Evolutionary conservation across 2,113 vertebrate genomes (phyloP).

Genomic region (Atrichornis clamosus): DNA sequence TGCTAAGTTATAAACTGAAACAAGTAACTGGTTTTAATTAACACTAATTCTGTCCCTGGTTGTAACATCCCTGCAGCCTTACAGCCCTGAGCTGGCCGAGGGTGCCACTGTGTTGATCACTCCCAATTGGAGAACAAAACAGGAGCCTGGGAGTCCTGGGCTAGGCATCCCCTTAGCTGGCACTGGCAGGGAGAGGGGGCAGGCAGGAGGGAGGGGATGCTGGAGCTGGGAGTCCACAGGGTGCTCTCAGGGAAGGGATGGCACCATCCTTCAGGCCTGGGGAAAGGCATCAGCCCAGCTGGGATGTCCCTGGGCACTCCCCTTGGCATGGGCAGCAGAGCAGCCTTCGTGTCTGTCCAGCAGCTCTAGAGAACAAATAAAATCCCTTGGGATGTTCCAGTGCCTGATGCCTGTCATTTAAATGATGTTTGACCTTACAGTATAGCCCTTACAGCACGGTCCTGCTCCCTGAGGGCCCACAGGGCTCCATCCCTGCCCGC

Average conservation of each 20-base stretch:
- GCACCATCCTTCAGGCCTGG: neutral
- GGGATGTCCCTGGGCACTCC: neutral
- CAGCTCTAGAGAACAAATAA: neutral
- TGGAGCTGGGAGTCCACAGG: neutral
- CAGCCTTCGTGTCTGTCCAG: neutral
- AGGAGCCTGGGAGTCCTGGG: neutral
- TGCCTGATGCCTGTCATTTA: neutral
- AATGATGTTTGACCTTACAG: neutral
- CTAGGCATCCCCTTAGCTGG: neutral
- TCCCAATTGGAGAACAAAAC: neutral
- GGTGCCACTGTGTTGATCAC: neutral
- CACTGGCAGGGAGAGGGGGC: neutral
- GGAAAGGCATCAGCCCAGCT: neutral
- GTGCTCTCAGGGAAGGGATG: neutral
- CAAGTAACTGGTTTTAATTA: neutral
- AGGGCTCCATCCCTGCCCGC: neutral
- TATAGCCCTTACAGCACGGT: fast-evolving
- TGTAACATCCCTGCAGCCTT: neutral
- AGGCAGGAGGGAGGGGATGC: neutral
- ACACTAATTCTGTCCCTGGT: neutral
- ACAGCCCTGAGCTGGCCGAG: neutral
- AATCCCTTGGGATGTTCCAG: neutral
- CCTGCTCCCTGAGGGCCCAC: neutral
- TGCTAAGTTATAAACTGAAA: neutral
- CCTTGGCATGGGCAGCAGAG: neutral